These are phyloP conservation scores for Spodoptera frugiperda DNA, from an alignment of 1,140 invertebrate genomes.

Conservation along the genomic window DNA sequence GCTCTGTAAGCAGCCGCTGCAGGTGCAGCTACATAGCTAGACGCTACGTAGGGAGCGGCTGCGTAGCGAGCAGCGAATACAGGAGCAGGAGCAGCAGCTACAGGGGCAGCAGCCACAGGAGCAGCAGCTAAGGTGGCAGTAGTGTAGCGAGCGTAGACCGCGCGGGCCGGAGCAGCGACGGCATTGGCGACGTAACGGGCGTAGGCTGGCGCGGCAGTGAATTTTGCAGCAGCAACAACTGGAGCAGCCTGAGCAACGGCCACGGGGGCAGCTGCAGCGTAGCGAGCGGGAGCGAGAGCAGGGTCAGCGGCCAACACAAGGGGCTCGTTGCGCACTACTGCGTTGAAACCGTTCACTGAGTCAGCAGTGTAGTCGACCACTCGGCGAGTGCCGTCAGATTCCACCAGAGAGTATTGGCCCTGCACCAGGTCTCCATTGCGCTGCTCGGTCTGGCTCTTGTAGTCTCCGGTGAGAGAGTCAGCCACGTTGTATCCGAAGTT, in stretches of 20 bases:
- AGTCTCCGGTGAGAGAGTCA: constrained; percentile 88
- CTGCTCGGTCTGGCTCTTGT: constrained; percentile 88
- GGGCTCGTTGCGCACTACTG: constrained; percentile 85
- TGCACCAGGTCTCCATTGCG: constrained; percentile 88
- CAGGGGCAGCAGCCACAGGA: constrained; percentile 1
- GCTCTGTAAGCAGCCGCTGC: constrained; percentile 18
- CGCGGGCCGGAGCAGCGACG: constrained; percentile 12
- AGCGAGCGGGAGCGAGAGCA: constrained; percentile 48
- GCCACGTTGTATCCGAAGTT: constrained; percentile 88
- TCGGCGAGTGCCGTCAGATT: constrained; percentile 87
- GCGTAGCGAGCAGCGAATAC: constrained; percentile 44
- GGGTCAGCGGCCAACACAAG: constrained; percentile 66
- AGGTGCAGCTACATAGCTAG: too few relatives aligned
- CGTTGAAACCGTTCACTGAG: constrained; percentile 88
- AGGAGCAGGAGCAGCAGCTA: constrained; percentile 2
- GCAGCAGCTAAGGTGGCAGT: constrained; percentile 4
- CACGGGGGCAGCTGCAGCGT: constrained; percentile 51
- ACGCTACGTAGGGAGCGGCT: constrained; percentile 33
- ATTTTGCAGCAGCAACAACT: constrained; percentile 9
- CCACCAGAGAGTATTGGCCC: constrained; percentile 87
- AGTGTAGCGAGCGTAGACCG: constrained; percentile 10
- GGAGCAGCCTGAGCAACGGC: constrained; percentile 53
- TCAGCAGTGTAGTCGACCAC: constrained; percentile 87
- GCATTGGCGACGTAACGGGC: constrained; percentile 33
- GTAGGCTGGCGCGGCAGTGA: constrained; percentile 34